These are phyloP conservation scores for Ips typographus DNA, from an alignment of 1,140 invertebrate species.

Conservation along the genomic window DNA sequence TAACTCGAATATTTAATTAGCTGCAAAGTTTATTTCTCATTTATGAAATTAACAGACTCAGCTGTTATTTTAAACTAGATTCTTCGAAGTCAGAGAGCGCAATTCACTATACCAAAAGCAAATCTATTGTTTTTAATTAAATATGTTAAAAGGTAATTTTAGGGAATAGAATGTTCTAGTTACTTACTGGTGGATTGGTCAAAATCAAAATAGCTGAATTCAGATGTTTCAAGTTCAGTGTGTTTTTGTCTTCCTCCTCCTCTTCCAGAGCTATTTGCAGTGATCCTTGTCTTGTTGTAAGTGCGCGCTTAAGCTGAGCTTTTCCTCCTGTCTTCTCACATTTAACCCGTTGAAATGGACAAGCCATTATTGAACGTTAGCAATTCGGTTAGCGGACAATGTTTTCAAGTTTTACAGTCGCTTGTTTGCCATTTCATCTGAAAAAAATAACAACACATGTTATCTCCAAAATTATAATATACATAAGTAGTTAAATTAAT, in stretches of 20 bases:
- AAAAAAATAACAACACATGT: background rate
- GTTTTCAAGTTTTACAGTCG: background rate
- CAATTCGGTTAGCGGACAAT: background rate
- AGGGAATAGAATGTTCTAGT: background rate
- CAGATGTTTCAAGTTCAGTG: slow-evolving; percentile 61
- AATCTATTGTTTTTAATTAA: background rate
- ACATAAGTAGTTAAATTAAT: too few relatives aligned
- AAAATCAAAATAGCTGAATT: slow-evolving; percentile 59
- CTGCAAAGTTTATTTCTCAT: background rate
- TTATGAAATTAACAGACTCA: background rate
- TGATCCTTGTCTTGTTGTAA: slow-evolving; percentile 54
- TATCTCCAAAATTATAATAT: too few relatives aligned
- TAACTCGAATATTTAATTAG: background rate
- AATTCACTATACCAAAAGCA: background rate
- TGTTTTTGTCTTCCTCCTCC: slow-evolving; percentile 57
- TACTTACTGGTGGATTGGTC: slow-evolving; percentile 60
- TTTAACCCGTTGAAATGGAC: slow-evolving; percentile 44
- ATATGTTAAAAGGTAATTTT: background rate
- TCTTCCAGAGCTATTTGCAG: slow-evolving; percentile 56
- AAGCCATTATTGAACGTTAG: slow-evolving; percentile 36
- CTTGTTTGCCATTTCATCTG: background rate
- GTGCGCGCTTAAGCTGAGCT: slow-evolving; percentile 45
- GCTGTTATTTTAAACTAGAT: background rate
- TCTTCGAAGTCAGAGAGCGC: background rate
- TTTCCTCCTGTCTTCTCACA: slow-evolving; percentile 33